phyloP scores from a whole-genome alignment of 2,797 vertebrate species.

The Paedocypris micromegethes region DNA sequence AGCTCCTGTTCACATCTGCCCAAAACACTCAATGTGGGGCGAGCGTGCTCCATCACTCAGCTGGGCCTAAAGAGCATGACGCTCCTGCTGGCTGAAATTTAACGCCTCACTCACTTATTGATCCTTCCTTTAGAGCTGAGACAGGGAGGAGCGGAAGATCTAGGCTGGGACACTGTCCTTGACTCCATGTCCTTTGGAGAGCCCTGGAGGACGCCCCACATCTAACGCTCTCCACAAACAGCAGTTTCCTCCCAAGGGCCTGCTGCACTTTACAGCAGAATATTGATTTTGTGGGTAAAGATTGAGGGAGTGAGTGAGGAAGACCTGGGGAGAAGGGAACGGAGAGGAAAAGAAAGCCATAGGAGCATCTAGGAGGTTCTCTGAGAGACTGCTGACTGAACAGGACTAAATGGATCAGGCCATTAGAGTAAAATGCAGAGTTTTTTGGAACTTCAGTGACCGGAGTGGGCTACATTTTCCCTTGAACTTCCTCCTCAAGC shows the following conservation, averaged over 20 bases:
- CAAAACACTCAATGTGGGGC: conserved; percentile 26
- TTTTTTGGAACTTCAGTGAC: too few relatives aligned
- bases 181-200: conserved; percentile 64
- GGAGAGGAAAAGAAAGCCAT: conserved; percentile 30
- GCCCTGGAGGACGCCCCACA: conserved; percentile 59
- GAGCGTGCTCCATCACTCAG: conserved; percentile 50
- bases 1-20: conserved; percentile 56
- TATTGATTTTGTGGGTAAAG: conserved; percentile 71
- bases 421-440: too few relatives aligned
- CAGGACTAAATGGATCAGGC: conserved; percentile 15
- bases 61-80: conserved; percentile 61
- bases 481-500: too few relatives aligned
- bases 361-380: too few relatives aligned
- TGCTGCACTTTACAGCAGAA: conserved; percentile 70
- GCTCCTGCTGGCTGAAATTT: conserved; percentile 68
- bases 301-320: conserved; percentile 17
- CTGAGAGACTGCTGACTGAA: conserved; percentile 24
- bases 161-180: conserved; percentile 66
- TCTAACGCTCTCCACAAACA: conserved; percentile 53
- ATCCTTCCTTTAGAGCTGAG: conserved; percentile 57
- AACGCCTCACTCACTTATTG: conserved; percentile 77
- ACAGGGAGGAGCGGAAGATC: conserved; percentile 39
- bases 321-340: conserved; percentile 53
- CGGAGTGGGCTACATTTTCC: too few relatives aligned
- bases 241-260: conserved; percentile 60